These are phyloP conservation scores for Thripadectes ignobilis DNA, from an alignment of 2,797 vertebrate genomes.

Conservation along the genomic window DNA sequence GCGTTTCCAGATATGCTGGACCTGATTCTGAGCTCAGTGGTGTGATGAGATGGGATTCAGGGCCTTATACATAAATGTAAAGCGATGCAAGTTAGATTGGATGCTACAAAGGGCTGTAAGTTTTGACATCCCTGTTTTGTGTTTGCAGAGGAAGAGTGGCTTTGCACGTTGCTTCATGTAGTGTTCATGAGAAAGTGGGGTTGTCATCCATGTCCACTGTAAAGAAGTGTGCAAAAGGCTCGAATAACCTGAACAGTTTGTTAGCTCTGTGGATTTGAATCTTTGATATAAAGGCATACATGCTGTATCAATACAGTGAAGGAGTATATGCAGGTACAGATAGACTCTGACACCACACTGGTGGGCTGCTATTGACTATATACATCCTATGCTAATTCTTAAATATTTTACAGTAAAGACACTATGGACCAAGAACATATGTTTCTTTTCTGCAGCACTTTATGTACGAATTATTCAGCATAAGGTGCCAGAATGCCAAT, in stretches of 20 bases:
- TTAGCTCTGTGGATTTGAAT: neutral
- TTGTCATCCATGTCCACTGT: neutral
- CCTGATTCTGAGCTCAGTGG: conserved; percentile 35
- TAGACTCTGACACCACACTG: neutral
- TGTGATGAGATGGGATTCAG: neutral
- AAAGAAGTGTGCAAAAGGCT: neutral
- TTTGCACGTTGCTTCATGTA: neutral
- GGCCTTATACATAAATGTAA: neutral
- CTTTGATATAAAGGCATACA: neutral
- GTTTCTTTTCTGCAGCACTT: conserved; percentile 70
- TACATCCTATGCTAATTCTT: conserved; percentile 36
- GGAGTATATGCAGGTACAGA: neutral
- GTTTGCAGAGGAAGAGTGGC: neutral
- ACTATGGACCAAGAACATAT: conserved; percentile 68
- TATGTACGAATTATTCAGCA: conserved; percentile 67
- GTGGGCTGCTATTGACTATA: conserved; percentile 31
- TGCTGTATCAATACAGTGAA: neutral
- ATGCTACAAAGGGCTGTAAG: conserved; percentile 56
- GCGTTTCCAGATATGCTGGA: conserved; percentile 60
- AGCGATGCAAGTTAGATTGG: neutral
- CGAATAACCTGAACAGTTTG: neutral
- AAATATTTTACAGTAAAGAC: conserved; percentile 65
- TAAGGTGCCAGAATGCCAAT: conserved; percentile 73
- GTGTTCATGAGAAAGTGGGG: neutral
- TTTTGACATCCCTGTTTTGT: conserved; percentile 83